phyloP scores from a whole-genome alignment of 2,797 vertebrate genomes.

The Hypotaenidia philippensis region DNA sequence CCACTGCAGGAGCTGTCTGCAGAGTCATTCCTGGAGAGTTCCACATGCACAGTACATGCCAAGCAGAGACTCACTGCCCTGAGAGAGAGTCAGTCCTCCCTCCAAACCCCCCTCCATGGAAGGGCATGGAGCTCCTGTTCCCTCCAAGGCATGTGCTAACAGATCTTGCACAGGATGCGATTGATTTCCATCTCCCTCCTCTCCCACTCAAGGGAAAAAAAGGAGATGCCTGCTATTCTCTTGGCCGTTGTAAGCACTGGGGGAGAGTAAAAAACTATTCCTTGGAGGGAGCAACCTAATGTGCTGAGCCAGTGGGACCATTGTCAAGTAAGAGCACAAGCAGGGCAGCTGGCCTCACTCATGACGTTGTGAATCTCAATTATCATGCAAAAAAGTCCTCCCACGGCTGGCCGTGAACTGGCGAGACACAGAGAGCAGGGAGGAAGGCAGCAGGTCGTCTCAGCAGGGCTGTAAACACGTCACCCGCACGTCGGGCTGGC shows the following conservation, averaged over 20 bases:
- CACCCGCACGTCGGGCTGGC: background rate
- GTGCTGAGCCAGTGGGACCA: background rate
- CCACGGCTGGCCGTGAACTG: background rate
- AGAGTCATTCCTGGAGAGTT: background rate
- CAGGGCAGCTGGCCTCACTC: background rate
- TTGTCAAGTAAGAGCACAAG: background rate
- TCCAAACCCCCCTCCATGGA: background rate
- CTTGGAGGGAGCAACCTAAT: background rate
- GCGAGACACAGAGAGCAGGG: rapidly evolving
- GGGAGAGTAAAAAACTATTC: background rate
- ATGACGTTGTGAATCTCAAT: rapidly evolving
- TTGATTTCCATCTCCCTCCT: background rate
- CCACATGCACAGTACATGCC: rapidly evolving
- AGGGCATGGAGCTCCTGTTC: background rate
- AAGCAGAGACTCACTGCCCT: rapidly evolving
- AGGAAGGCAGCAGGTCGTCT: background rate
- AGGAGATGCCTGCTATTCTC: background rate
- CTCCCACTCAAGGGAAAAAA: background rate
- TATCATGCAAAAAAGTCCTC: background rate
- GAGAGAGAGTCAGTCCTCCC: background rate
- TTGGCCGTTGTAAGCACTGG: background rate
- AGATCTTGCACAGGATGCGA: background rate
- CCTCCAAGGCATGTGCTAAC: rapidly evolving
- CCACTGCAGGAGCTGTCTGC: background rate
- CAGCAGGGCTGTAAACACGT: background rate